These are phyloP conservation scores for Smittia aterrima DNA, from an alignment of 2,888 invertebrate species.

Conservation along the genomic window DNA sequence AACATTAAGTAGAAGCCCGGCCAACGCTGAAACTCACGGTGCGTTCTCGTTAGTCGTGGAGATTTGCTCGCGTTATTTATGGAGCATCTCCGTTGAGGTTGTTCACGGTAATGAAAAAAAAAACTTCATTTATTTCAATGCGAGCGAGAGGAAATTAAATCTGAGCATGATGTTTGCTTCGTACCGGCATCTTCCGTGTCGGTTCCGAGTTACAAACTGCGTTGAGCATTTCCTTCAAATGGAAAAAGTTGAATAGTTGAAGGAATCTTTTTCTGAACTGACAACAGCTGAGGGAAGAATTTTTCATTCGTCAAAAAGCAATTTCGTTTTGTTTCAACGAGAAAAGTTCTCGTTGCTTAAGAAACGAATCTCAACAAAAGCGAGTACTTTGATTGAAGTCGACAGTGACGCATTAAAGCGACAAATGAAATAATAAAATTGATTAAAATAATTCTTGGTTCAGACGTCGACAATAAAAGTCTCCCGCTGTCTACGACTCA, in stretches of 20 bases:
- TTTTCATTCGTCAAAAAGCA: neutral
- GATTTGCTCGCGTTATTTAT: neutral
- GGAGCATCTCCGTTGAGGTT: neutral
- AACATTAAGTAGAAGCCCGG: neutral
- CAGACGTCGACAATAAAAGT: too few relatives aligned
- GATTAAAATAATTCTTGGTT: too few relatives aligned
- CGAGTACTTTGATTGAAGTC: too few relatives aligned
- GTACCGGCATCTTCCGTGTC: too few relatives aligned
- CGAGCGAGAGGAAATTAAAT: neutral
- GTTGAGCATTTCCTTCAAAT: too few relatives aligned
- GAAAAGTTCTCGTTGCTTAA: neutral
- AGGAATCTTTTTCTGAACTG: too few relatives aligned
- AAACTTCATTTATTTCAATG: neutral
- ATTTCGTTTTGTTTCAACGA: neutral
- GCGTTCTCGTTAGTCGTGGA: neutral
- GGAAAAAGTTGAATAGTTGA: too few relatives aligned
- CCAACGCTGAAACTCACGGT: neutral
- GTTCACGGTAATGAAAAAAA: neutral
- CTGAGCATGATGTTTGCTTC: neutral
- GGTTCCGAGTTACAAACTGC: too few relatives aligned
- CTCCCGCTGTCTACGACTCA: too few relatives aligned
- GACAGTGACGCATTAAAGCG: too few relatives aligned
- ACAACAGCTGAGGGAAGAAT: neutral
- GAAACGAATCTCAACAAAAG: too few relatives aligned
- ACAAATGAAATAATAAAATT: too few relatives aligned